Evolutionary conservation across 1,140 invertebrate genomes (phyloP).

Genomic region (Anastatus disparis): DNA sequence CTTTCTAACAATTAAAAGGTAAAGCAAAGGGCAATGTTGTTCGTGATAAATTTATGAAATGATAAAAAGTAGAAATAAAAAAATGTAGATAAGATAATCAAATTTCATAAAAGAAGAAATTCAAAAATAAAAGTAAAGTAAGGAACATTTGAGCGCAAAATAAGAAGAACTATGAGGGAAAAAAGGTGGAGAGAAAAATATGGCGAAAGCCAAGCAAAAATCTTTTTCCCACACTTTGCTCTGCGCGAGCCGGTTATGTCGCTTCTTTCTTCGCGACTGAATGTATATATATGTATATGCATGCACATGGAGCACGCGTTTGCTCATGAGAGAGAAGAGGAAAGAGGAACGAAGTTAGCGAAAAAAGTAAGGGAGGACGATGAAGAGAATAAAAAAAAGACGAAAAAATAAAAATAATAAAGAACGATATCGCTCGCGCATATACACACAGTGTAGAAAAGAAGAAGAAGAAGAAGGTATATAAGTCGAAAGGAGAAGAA

Average conservation of each 20-base stretch:
- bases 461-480: conserved; percentile 42
- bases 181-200: conserved; percentile 14
- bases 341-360: conserved; percentile 4
- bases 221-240: conserved; percentile 52
- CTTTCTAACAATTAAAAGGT: too few species aligned
- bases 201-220: conserved; percentile 23
- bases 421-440: conserved; percentile 43
- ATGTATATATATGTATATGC: conserved; percentile 23
- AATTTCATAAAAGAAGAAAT: too few species aligned
- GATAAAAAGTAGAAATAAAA: too few species aligned
- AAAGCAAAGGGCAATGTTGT: too few species aligned
- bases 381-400: too few species aligned
- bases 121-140: too few species aligned
- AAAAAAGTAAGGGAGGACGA: conserved; percentile 13
- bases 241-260: conserved; percentile 14
- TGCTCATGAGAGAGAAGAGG: too few species aligned
- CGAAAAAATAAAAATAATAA: too few species aligned
- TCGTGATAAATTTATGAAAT: too few species aligned
- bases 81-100: too few species aligned
- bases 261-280: conserved; percentile 11
- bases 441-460: conserved; percentile 44
- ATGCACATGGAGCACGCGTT: too few species aligned
- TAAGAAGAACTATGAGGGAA: too few species aligned
- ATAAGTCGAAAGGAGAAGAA: conserved; percentile 48
- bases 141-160: background rate